These are phyloP conservation scores for Microplitis mediator DNA, from an alignment of 1,140 invertebrate genomes.

Conservation along the genomic window DNA sequence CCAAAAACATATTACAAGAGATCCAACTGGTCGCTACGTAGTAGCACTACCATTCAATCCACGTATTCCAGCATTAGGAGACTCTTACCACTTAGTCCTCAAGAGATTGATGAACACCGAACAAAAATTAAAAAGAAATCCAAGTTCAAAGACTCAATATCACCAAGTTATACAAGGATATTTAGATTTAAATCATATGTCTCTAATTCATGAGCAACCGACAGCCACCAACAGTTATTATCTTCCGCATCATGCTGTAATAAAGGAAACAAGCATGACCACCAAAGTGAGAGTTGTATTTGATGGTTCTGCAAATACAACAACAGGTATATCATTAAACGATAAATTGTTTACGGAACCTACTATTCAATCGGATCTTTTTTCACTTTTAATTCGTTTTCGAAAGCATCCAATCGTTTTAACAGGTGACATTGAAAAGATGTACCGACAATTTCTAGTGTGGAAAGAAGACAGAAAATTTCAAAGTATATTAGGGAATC, in stretches of 20 bases:
- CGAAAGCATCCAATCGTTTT: constrained; percentile 32
- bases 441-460: constrained; percentile 48
- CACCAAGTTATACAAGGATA: not conserved
- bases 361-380: constrained; percentile 2
- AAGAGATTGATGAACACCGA: not conserved
- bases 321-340: constrained; percentile 16
- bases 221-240: not conserved
- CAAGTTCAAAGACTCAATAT: not conserved
- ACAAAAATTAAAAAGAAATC: not conserved
- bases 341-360: constrained; percentile 5
- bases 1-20: not conserved
- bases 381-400: constrained; percentile 11
- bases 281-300: constrained; percentile 24
- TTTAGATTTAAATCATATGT: not conserved
- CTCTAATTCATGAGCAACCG: not conserved
- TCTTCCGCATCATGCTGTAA: constrained; percentile 22
- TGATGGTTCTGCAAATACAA: constrained; percentile 1
- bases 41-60: not conserved
- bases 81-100: not conserved
- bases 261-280: constrained; percentile 20
- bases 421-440: constrained; percentile 44
- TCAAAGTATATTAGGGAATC: constrained; percentile 48
- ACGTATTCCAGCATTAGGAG: not conserved
- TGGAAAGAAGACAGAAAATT: constrained; percentile 35
- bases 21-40: not conserved